These are phyloP conservation scores for Escarpia spicata DNA, from an alignment of 2,888 invertebrate genomes.

Conservation along the genomic window DNA sequence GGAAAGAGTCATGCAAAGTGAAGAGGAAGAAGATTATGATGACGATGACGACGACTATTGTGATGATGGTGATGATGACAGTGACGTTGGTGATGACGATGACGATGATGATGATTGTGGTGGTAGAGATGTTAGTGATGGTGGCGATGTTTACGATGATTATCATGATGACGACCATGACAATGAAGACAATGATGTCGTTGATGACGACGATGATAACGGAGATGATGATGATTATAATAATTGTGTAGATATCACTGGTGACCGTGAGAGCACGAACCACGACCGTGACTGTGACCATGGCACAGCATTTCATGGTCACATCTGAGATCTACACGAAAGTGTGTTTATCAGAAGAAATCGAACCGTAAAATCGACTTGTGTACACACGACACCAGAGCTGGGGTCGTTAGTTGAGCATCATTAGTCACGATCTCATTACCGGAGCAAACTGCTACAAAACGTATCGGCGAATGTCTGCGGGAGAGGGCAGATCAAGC, in stretches of 20 bases:
- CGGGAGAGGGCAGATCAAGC: neutral
- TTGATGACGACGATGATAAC: neutral
- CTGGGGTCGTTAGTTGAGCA: neutral
- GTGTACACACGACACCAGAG: neutral
- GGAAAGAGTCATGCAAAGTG: no score
- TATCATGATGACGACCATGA: neutral
- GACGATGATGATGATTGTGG: neutral
- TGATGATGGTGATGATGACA: no score
- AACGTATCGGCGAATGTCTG: neutral
- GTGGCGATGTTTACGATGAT: neutral
- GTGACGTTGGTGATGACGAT: neutral
- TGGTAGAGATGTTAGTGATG: neutral
- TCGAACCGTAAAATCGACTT: neutral
- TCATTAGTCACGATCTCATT: neutral
- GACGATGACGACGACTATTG: no score
- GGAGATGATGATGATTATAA: neutral
- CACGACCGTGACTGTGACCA: neutral
- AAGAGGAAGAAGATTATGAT: no score
- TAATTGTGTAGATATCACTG: neutral
- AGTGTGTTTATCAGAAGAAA: neutral
- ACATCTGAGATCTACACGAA: neutral
- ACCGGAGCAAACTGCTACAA: neutral
- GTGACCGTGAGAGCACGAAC: neutral
- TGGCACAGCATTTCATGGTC: neutral
- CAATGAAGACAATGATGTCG: neutral